phyloP scores from a whole-genome alignment of 2,888 invertebrate genomes.

The Platycheirus albimanus region DNA sequence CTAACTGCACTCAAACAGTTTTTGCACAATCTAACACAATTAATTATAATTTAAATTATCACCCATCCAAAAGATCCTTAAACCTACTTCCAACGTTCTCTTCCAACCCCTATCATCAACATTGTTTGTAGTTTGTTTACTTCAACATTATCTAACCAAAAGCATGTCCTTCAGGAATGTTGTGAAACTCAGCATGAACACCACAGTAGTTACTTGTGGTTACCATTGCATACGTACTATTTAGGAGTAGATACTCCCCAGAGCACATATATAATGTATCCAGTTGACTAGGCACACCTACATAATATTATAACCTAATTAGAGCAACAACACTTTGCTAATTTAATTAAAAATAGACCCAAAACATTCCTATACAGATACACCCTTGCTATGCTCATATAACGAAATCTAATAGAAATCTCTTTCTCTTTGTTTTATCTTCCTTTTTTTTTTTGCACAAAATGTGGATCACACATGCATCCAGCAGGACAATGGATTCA shows the following conservation, averaged over 20 bases:
- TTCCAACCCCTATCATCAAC: neutral
- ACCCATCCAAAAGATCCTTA: neutral
- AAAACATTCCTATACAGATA: constrained; percentile 31
- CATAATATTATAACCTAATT: constrained; percentile 52
- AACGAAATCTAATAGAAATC: constrained; percentile 50
- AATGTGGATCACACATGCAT: constrained; percentile 41
- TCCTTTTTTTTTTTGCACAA: constrained; percentile 32
- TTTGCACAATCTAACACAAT: constrained; percentile 12
- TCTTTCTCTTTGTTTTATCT: constrained; percentile 45
- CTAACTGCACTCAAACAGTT: constrained; percentile 10
- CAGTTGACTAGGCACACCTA: constrained; percentile 54
- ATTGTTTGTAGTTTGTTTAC: constrained; percentile 12
- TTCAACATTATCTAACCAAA: constrained; percentile 31
- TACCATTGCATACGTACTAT: constrained; percentile 19
- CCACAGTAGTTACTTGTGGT: constrained; percentile 44
- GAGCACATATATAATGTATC: constrained; percentile 13
- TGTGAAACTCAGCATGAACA: constrained; percentile 49
- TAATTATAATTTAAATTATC: constrained; percentile 2
- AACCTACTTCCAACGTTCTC: neutral
- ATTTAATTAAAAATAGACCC: constrained; percentile 64
- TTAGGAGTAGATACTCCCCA: constrained; percentile 39
- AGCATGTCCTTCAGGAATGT: constrained; percentile 53
- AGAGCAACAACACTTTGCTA: constrained; percentile 62
- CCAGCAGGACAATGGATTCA: constrained; percentile 82
- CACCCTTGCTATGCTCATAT: constrained; percentile 14